Conservation (phyloP, 2,888 invertebrate species). For the Amaurobius ferox region DNA sequence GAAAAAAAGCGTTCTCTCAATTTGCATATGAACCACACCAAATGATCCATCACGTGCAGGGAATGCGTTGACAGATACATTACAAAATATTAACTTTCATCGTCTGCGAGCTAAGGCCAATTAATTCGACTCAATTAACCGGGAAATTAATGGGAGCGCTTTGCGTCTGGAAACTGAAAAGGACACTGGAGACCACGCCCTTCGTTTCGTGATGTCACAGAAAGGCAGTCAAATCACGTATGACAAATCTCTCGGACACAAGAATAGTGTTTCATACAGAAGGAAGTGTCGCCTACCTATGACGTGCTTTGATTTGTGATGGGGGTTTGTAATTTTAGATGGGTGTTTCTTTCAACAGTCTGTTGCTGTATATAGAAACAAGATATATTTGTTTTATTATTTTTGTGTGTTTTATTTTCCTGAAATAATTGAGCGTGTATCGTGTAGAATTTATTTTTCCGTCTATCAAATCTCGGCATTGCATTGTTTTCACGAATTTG, state of each 20-base stretch:
- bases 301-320: constrained; percentile 12
- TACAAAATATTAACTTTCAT: constrained; percentile 50
- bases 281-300: constrained; percentile 4
- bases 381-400: no score
- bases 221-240: not conserved
- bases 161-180: constrained; percentile 20
- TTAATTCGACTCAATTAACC: constrained; percentile 52
- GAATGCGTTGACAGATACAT: constrained; percentile 19
- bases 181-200: constrained; percentile 24
- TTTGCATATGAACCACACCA: not conserved
- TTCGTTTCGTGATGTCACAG: not conserved
- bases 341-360: not conserved
- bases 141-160: constrained; percentile 36
- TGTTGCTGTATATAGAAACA: not conserved
- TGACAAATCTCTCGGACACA: not conserved
- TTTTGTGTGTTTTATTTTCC: no score
- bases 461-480: no score
- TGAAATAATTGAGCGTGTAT: no score
- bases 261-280: not conserved
- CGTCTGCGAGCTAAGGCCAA: constrained; percentile 23
- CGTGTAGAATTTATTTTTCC: no score
- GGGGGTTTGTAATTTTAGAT: not conserved
- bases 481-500: no score
- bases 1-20: no score
- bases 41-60: constrained; percentile 16